Base-by-base conservation (phyloP, 1,140 invertebrate genomes). In the Pantala flavescens region DNA sequence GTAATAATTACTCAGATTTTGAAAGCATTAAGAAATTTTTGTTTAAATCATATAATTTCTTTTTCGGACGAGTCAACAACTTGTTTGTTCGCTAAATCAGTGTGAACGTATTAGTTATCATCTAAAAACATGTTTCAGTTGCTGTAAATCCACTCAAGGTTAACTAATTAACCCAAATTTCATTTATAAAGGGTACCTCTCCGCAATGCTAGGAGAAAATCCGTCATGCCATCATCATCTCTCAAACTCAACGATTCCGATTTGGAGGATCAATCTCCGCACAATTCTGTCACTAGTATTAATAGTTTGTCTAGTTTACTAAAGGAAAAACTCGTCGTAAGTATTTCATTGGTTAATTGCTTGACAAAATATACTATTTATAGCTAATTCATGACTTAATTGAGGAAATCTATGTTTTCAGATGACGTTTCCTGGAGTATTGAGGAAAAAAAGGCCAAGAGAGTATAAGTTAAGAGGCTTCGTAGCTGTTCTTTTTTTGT, bases 301-400 rank as follows among this genome's bases (percentile, higher is more conserved):
- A 93, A 93, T 80, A 93, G 91, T 0, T 86, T 94, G 70, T 91
- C 91, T 70, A 93, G 91, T 82, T 82, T 94, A 70, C 83, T 94
- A 0, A 89, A 89, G 77, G 92, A 94, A 79, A 93, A 93, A 85
- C 84, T 93, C 72, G 90, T 93, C 82, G 87, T 93, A 82, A 79
- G 81, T 78, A 49, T 24, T 70, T 24, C 28, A 16, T 43, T 74
- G 7, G 1, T 3, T 63, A 7, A 21, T 63, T 7, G 2, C 5
- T 63, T 16, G 49, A 21, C 49, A 5, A 7, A 14, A 63, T 7
- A 63, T 7, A 63, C 28, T 36, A 2, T 5, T 9, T 5, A 36
- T 2, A 9, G 2, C 28, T 36, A 36, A 36, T 36, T 36, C 28
- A 9, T 36, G 9, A 36, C 28, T 36, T 5, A 36, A 36, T 2